These are phyloP conservation scores for Mesitornis unicolor DNA, from an alignment of 2,113 vertebrate genomes.

Conservation along the genomic window DNA sequence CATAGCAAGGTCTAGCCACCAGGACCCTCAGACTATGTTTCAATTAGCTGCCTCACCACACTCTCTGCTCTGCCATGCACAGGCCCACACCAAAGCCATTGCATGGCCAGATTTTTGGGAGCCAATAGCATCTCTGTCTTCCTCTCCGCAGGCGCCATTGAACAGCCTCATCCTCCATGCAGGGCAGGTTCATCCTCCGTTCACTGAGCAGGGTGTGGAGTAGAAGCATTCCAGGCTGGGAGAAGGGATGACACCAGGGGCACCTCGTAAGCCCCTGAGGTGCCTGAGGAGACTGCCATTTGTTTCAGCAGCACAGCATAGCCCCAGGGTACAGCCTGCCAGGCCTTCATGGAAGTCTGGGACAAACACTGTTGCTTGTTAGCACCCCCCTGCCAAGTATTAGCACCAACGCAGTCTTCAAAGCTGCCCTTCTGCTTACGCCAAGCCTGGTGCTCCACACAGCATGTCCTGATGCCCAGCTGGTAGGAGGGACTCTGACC, in stretches of 20 bases:
- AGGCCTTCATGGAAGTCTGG: background rate
- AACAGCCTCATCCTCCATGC: background rate
- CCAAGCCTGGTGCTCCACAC: accelerated
- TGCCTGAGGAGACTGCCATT: background rate
- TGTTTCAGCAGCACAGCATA: background rate
- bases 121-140: background rate
- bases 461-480: accelerated
- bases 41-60: background rate
- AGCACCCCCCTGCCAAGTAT: background rate
- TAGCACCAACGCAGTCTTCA: background rate
- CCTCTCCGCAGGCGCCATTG: background rate
- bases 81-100: background rate
- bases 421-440: background rate
- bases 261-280: accelerated
- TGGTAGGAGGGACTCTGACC: background rate
- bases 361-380: background rate
- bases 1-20: background rate
- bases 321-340: background rate
- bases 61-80: background rate
- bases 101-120: background rate
- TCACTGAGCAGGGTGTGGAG: background rate
- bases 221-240: background rate
- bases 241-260: background rate
- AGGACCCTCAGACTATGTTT: background rate
- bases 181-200: background rate